Base-by-base conservation (phyloP, 2,113 vertebrate genomes). In the Hyperopisus bebe region DNA sequence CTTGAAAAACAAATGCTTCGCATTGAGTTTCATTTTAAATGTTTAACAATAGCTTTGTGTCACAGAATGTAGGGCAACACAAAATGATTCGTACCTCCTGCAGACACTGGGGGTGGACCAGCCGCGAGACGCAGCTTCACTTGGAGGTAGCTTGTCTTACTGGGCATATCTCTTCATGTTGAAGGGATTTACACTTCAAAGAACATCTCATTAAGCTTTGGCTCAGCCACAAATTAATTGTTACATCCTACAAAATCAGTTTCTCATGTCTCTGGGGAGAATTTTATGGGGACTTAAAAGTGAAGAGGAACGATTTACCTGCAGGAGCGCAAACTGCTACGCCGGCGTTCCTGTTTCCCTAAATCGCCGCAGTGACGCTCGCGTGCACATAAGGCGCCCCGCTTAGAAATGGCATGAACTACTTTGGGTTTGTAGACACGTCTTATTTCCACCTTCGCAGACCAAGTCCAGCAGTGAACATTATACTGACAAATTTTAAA, bases 111-210 rank as follows among this genome's bases (percentile, higher is more conserved):
- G n/a, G 42, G 27, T 39, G n/a, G 48, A 3, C 4, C 85, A 17
- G 31, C 15, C 6, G 11, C 3, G 31, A 51, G 31, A 19, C 39
- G 1, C 17, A 1, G 46, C 13, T 35, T 19, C 42, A 55, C 50
- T 31, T 87, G 51, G 55, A 87, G 50, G 48, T 85, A 55, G 15
- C n/a, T 53, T 17, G 31, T 87, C 27, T 55, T 39, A 13, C 50
- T 55, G 48, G 50, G n/a, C 31, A 39, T 87, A 87, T 51, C 50
- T 87, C 86, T 39, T 53, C 86, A 58, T 48, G 48, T 35, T 39
- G 48, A 55, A 87, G 13, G 50, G 86, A 87, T 87, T 87, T 87
- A 87, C 86, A 87, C 51, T 87, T 87, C 86, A 87, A 87, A 87
- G 86, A 55, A 39, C 86, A 51, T 87, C 31, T 87, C 86, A 87